phyloP scores from a whole-genome alignment of 2,888 invertebrate genomes.

The Leptarthrus brevirostris region DNA sequence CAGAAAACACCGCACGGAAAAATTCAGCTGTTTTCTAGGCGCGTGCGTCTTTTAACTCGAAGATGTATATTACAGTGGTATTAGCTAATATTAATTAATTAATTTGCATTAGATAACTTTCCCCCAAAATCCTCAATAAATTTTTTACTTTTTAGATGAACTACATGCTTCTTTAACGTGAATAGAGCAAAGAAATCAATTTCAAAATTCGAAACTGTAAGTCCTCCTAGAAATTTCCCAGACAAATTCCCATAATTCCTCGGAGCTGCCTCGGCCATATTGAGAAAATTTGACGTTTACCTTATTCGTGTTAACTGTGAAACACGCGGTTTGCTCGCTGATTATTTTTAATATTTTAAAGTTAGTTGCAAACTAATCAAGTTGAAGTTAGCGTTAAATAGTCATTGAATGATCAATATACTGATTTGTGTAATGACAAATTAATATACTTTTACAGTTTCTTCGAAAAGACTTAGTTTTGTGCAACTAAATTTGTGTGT shows the following conservation, averaged over 20 bases:
- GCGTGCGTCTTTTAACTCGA: background rate
- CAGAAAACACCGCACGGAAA: no score
- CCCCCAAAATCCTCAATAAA: no score
- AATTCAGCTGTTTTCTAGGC: background rate
- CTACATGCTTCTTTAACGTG: no score
- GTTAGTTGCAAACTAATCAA: background rate
- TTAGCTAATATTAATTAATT: no score
- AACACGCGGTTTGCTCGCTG: constrained; percentile 10
- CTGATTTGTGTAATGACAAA: background rate
- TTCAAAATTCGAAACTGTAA: background rate
- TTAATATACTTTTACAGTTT: background rate
- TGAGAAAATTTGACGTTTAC: constrained; percentile 30
- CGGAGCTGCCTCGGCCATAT: constrained; percentile 11
- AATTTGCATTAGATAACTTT: no score
- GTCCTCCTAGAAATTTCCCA: constrained; percentile 19
- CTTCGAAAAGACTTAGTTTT: background rate
- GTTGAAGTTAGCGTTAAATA: background rate
- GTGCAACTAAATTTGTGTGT: background rate
- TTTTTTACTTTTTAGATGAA: no score
- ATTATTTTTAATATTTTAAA: background rate
- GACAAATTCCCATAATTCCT: constrained; percentile 15
- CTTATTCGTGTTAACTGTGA: background rate
- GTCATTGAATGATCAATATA: background rate
- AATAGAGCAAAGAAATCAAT: background rate
- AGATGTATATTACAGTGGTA: no score